These are phyloP conservation scores for Caranx ignobilis DNA, from an alignment of 2,113 vertebrate species.

Conservation along the genomic window DNA sequence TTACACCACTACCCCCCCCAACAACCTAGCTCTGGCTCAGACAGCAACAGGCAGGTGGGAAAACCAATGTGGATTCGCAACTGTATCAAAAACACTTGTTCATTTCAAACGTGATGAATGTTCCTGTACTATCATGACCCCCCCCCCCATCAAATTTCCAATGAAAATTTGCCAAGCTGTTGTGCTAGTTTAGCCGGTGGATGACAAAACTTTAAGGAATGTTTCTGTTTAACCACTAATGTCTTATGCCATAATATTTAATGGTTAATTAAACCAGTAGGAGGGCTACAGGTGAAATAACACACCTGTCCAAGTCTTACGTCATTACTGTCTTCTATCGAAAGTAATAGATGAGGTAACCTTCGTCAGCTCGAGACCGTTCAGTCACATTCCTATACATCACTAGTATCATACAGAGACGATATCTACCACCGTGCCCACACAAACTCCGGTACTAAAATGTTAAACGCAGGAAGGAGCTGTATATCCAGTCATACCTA, in stretches of 20 bases:
- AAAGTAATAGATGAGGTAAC: neutral
- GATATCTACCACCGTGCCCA: accelerated
- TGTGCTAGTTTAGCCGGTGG: neutral
- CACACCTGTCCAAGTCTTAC: slow-evolving; percentile 37
- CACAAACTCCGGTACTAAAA: accelerated
- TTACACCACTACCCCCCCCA: no score
- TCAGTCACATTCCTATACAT: slow-evolving; percentile 55
- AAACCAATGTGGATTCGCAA: no score
- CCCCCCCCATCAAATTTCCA: no score
- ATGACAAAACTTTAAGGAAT: no score
- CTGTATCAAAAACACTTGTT: no score
- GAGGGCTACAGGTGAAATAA: neutral
- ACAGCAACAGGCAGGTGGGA: no score
- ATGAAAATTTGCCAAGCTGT: neutral
- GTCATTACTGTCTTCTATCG: neutral
- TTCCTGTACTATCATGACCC: no score
- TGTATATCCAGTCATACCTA: slow-evolving; percentile 48
- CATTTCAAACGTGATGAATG: no score
- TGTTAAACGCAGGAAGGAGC: neutral
- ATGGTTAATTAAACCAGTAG: no score
- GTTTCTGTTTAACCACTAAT: no score
- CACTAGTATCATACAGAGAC: neutral
- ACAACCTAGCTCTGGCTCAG: no score
- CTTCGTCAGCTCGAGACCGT: neutral
- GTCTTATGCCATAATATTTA: no score